A percentile compares a stretch with the other conserved stretches of the same genome.
These are phyloP conservation scores for Megathymus violae DNA, from an alignment of 1,140 invertebrate species.

Conservation along the genomic window DNA sequence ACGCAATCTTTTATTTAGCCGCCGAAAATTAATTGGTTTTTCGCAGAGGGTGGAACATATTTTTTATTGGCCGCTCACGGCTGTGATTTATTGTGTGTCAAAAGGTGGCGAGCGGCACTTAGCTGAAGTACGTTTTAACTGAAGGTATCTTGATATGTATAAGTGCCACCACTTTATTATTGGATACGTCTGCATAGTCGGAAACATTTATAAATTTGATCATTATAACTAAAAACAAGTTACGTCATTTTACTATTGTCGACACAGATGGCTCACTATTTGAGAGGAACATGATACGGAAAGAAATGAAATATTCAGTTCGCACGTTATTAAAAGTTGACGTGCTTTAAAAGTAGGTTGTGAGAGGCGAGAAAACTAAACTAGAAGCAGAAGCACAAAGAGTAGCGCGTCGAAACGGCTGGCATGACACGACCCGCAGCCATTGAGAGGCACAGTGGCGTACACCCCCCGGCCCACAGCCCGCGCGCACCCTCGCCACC, in stretches of 20 bases:
- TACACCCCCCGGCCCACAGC: slow-evolving; percentile 36
- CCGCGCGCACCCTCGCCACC: too few relatives aligned
- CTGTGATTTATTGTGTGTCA: slow-evolving; percentile 82
- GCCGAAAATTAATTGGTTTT: slow-evolving; percentile 83
- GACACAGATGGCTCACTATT: neutral
- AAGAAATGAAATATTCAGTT: slow-evolving; percentile 26
- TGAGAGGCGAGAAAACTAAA: slow-evolving; percentile 62
- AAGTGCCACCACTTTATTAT: slow-evolving; percentile 7
- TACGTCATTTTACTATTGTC: neutral
- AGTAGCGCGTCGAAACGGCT: slow-evolving; percentile 59
- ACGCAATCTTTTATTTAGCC: slow-evolving; percentile 77
- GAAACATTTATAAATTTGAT: slow-evolving; percentile 23
- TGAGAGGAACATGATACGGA: neutral
- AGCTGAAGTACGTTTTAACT: slow-evolving; percentile 69
- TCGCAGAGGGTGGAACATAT: slow-evolving; percentile 81
- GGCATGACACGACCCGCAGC: slow-evolving; percentile 60
- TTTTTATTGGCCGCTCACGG: slow-evolving; percentile 80
- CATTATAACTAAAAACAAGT: neutral
- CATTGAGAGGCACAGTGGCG: slow-evolving; percentile 52
- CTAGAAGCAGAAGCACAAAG: slow-evolving; percentile 51
- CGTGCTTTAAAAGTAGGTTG: slow-evolving; percentile 41
- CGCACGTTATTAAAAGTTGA: slow-evolving; percentile 34
- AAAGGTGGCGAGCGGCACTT: slow-evolving; percentile 81
- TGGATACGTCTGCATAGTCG: neutral
- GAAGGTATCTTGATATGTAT: slow-evolving; percentile 53